These are phyloP conservation scores for Pteria penguin DNA, from an alignment of 2,888 invertebrate species.

Conservation along the genomic window DNA sequence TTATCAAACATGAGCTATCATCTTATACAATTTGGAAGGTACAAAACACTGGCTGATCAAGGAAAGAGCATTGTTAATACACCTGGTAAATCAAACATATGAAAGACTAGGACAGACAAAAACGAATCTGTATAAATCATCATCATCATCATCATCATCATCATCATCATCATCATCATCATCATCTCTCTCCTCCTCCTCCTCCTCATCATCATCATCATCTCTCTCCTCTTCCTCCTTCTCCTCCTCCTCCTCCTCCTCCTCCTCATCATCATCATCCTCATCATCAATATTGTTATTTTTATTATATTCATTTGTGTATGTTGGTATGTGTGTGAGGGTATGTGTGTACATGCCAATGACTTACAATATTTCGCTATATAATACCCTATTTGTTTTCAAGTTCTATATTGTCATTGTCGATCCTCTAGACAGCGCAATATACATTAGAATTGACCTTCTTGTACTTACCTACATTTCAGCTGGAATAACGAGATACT, in stretches of 20 bases:
- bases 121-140: too few relatives aligned
- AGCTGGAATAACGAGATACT: constrained; percentile 50
- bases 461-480: constrained; percentile 6
- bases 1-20: neutral
- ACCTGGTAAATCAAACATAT: too few relatives aligned
- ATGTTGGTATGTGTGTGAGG: too few relatives aligned
- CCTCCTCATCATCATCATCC: neutral
- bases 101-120: too few relatives aligned
- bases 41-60: neutral
- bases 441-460: too few relatives aligned
- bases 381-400: too few relatives aligned
- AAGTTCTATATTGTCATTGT: too few relatives aligned
- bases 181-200: neutral
- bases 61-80: neutral
- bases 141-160: too few relatives aligned
- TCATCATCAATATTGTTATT: neutral
- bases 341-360: too few relatives aligned
- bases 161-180: too few relatives aligned
- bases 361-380: too few relatives aligned
- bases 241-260: neutral
- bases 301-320: neutral
- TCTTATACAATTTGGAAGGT: neutral
- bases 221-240: neutral
- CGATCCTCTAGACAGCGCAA: too few relatives aligned
- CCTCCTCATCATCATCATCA: neutral